Percentiles rank a stretch among this genome's conserved stretches.
phyloP scores from a whole-genome alignment of 30 jellyfish, hydroid and myxozoan species.

The Cassiopea xamachana region DNA sequence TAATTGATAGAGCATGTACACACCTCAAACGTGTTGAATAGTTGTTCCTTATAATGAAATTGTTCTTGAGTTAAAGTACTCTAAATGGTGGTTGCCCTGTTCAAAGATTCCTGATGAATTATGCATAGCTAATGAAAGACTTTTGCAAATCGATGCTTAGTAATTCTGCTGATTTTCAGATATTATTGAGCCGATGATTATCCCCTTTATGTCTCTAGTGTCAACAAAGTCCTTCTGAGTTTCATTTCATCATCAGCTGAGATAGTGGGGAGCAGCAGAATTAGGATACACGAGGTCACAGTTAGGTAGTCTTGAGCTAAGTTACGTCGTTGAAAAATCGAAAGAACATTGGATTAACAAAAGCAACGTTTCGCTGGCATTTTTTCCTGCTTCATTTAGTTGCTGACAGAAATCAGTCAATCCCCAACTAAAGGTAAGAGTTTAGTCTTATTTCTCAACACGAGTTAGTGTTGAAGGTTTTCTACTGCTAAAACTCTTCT shows the following conservation, averaged over 20 bases:
- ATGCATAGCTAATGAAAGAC: constrained; percentile 17
- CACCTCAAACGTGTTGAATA: neutral
- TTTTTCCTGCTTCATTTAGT: no score
- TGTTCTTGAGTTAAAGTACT: constrained; percentile 7
- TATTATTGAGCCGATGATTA: constrained; percentile 38
- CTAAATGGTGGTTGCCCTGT: constrained; percentile 20
- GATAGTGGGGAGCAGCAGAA: neutral
- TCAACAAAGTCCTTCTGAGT: constrained; percentile 32
- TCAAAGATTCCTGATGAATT: constrained; percentile 20
- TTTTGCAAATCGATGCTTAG: constrained; percentile 45
- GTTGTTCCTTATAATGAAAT: neutral
- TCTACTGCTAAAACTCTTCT: no score
- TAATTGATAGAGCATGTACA: neutral
- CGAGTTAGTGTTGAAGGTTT: no score
- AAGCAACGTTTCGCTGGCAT: no score
- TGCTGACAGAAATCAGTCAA: no score
- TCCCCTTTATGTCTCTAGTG: constrained; percentile 34
- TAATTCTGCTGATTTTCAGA: constrained; percentile 16
- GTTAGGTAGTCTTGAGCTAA: neutral
- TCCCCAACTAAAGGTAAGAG: no score
- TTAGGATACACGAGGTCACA: neutral
- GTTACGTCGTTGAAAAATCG: neutral
- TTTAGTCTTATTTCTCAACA: no score
- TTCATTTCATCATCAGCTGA: constrained; percentile 16
- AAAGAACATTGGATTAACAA: neutral